Base-by-base conservation (phyloP, 2,888 invertebrate genomes). In the Pristionchus maxplancki region DNA sequence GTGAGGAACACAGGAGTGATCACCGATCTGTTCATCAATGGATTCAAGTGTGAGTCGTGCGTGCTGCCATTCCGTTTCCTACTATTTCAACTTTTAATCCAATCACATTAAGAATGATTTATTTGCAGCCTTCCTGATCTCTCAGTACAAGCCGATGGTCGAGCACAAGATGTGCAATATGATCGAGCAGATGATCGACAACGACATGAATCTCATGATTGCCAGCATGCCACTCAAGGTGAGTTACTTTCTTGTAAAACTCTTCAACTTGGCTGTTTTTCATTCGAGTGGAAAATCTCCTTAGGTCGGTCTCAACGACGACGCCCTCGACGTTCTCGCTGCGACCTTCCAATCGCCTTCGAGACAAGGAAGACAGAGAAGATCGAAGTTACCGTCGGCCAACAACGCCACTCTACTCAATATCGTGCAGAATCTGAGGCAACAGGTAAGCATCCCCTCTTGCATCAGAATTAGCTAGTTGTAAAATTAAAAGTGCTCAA, bases 1-100 rank as follows among this genome's bases (percentile, higher is more conserved):
- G 94, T 94, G 8, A 85, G 94, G 62, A 94, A 94, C 90, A 94
- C 94, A 11, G 94, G 94, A 40, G 93, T 94, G 40, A 90, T 94
- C 53, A 94, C 94, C 13, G 94, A 94, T 89, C 94, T 94, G 89
- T 94, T 94, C 90, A 94, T 94, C 78, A 94, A 94, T 83, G 93
- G 94, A 15, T 94, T 94, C 88, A 94, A 94, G 90, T 91, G 94
- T 94, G 24, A 48, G 89, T 83, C 6, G 17, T 20, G 5, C 6
- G 6, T 24, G 58, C 58, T 58, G 6, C 48, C n/a, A n/a, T n/a
- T n/a, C n/a, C n/a, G n/a, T n/a, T n/a, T n/a, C n/a, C n/a, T n/a
- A 48, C 48, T 48, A 48, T 48, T 48, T 13, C 48, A 13, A 48
- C 15, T 5, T 48, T 48, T 62, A 88, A 20, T n/a, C n/a, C n/a